These are phyloP conservation scores for Strix uralensis DNA, from an alignment of 2,113 vertebrate species.

Conservation along the genomic window DNA sequence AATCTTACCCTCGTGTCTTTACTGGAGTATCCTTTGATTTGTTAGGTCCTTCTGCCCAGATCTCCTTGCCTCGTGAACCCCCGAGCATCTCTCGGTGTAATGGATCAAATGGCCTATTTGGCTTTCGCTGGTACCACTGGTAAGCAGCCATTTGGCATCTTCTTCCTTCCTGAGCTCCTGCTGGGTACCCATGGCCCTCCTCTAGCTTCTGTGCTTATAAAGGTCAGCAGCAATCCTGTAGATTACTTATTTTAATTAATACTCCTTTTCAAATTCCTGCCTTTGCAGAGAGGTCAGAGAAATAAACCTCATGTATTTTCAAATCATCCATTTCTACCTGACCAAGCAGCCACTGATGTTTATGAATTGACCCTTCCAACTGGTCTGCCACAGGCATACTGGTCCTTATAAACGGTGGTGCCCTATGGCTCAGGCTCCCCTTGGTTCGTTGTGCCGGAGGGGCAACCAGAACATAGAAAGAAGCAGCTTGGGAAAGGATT, in stretches of 20 bases:
- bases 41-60: not conserved
- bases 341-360: not conserved
- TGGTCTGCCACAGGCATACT: not conserved
- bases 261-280: not conserved
- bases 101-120: rapidly evolving
- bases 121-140: not conserved
- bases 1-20: not conserved
- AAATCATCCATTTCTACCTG: not conserved
- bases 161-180: not conserved
- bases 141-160: not conserved
- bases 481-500: not conserved
- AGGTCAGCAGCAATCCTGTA: not conserved
- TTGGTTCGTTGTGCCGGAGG: rapidly evolving
- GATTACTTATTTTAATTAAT: not conserved
- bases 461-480: not conserved
- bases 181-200: not conserved
- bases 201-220: not conserved
- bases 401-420: rapidly evolving
- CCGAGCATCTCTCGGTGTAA: not conserved
- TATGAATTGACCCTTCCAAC: not conserved
- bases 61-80: not conserved
- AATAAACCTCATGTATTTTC: not conserved
- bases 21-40: not conserved
- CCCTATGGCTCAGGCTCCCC: not conserved
- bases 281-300: not conserved